Evolutionary conservation across 35 echinoderm and acorn worm genomes (phyloP), one percentile per base, ranked within the genome.

Genomic region (Holothuria glaberrima): DNA sequence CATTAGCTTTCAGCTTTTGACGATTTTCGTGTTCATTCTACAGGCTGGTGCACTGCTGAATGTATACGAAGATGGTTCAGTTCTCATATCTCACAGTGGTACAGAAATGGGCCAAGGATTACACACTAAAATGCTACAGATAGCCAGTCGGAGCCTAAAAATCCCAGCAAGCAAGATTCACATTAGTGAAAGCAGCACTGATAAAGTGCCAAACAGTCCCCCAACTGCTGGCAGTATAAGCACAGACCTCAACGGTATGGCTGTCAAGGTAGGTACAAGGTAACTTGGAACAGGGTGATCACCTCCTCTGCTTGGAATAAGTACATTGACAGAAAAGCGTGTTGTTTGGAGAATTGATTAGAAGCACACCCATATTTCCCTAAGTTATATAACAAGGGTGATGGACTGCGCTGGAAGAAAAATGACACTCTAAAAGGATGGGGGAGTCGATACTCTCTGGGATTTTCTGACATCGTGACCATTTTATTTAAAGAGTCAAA

Each of bases 31-130:
- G 41, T 75, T 44, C 0, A 12, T 45, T 41, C 71, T 3, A 48
- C 80, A 83, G 80, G 80, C 80, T 57, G 80, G 80, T 13, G 80
- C 80, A 16, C 48, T 83, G 26, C 26, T 83, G 22, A 57, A 83
- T 21, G 58, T 83, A 12, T 83, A 83, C 58, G 80, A 83, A 30
- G 80, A 83, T 58, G 80, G 80, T 21, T 83, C 80, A 19, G 80
- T 83, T 20, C 48, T 83, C 35, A 58, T 83, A 31, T 30, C 80
- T 62, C 80, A 83, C 24, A 62, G 80, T 25, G 80, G 80, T 6
- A 83, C 80, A 0, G 80, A 83, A 48, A 83, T 83, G 80, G 80
- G 80, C 20, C 80, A 83, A 34, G 80, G 80, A 5, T 34, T 83
- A 13, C 80, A 83, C 80, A 83, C 80, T 18, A 83, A 83, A 34